Evolutionary conservation across 1,140 invertebrate species (phyloP), one percentile per base, ranked within the genome.

Genomic region (Euglossa dilemma): DNA sequence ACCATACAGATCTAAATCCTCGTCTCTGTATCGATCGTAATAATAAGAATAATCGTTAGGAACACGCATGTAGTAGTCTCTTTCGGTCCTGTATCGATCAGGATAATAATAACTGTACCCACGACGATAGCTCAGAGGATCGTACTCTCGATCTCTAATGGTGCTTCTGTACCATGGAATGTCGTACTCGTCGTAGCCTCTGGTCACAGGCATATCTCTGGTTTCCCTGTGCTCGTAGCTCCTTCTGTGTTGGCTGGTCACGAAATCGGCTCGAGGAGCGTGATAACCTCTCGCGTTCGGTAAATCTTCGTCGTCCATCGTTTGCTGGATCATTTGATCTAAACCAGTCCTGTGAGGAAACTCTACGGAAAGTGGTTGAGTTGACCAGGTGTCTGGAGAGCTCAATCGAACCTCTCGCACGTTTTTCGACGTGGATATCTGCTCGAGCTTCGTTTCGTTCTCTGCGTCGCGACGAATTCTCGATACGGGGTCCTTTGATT

Each of bases 11-110:
- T 93, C 91, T n/a, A 91, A 78, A 18, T 90, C 88, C 7, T 93
- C 91, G 11, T 92, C 86, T 8, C 92, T 88, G 83, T 94, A 93
- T 23, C 90, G 91, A 78, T 94, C 90, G 50, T 93, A 91, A 23
- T 76, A 83, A 70, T 91, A 91, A 4, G 89, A 85, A 14, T 83
- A 87, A 25, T 89, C 78, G 57, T 67, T 87, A 6, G 86, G 74
- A 23, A 82, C 20, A n/a, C 90, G 89, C n/a, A 85, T 84, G 54
- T 88, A 89, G 45, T 91, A 92, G 14, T 91, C 90, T 4, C 90
- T 74, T 50, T 91, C 90, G 54, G 76, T 91, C 54, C 92, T 88
- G 67, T 92, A 93, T 9, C 92, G 89, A 77, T 93, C 92, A 0
- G 91, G 92, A 76, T 93, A 85, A 71, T 87, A 87, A 14, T 89